These are phyloP conservation scores for Morus bassanus DNA, from an alignment of 2,797 vertebrate genomes.

Conservation along the genomic window DNA sequence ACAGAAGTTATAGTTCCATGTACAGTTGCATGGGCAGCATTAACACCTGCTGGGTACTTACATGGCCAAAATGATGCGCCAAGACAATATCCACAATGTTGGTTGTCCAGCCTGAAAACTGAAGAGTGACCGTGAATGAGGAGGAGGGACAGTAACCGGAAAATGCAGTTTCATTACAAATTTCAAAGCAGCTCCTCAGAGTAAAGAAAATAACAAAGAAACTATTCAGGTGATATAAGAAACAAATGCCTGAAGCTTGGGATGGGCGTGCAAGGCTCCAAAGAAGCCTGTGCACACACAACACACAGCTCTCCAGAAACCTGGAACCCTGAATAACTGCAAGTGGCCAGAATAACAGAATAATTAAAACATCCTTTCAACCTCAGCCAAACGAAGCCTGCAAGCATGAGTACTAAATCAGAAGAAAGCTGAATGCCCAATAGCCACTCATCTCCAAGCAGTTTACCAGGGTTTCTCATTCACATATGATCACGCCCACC, in stretches of 20 bases:
- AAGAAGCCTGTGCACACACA: neutral
- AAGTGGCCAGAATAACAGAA: neutral
- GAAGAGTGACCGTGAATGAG: conserved; percentile 38
- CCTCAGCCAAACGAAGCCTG: neutral
- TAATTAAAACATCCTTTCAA: neutral
- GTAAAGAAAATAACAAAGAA: neutral
- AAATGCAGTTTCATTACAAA: neutral
- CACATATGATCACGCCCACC: neutral
- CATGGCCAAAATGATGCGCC: conserved; percentile 92
- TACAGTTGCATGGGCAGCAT: neutral
- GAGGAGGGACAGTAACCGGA: neutral
- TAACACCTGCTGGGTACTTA: conserved; percentile 72
- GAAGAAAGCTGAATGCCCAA: neutral
- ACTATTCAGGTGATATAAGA: neutral
- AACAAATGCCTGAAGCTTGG: neutral
- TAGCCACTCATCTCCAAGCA: neutral
- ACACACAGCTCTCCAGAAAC: neutral
- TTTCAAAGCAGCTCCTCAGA: neutral
- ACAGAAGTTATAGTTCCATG: neutral
- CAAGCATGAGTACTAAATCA: neutral
- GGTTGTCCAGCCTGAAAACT: conserved; percentile 93
- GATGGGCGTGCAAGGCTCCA: neutral
- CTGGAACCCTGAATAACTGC: neutral
- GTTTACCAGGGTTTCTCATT: neutral
- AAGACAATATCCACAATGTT: conserved; percentile 91